Conservation (phyloP, 2,113 vertebrate genomes). For the Cheilinus undulatus region DNA sequence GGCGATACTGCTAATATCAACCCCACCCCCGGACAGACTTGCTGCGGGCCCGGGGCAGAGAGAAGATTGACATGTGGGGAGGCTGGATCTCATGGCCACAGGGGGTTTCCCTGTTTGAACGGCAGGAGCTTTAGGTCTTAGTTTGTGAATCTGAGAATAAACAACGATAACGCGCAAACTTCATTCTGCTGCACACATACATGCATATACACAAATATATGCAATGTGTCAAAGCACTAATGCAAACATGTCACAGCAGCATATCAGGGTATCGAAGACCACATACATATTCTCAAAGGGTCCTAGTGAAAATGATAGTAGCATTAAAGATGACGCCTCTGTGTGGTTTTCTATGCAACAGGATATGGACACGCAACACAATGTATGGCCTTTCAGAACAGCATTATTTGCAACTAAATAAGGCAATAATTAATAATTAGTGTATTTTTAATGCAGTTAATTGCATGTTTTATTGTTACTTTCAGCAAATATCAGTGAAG, state of each 20-base stretch:
- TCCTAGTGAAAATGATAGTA: neutral
- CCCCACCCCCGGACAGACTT: conserved; percentile 79
- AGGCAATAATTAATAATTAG: no score
- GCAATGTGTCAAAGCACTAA: neutral
- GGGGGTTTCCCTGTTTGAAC: conserved; percentile 70
- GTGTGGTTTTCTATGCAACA: neutral
- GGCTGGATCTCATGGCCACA: conserved; percentile 71
- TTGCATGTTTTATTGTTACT: no score
- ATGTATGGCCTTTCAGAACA: neutral
- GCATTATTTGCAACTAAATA: no score
- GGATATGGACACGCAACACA: neutral
- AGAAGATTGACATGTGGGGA: conserved; percentile 81
- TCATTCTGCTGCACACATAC: conserved; percentile 27
- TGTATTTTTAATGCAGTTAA: no score
- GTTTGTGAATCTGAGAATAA: conserved; percentile 79
- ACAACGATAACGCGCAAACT: conserved; percentile 75
- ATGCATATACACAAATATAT: neutral
- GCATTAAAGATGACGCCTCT: neutral
- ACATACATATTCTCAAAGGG: neutral
- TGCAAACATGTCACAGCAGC: conserved; percentile 13
- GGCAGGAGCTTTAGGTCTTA: conserved; percentile 74
- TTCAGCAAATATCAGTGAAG: no score
- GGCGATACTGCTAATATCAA: conserved; percentile 76
- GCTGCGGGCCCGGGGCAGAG: conserved; percentile 72
- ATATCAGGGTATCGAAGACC: neutral